Evolutionary conservation across 2,113 vertebrate genomes (phyloP), one percentile per base, ranked within the genome.

Genomic region (Mormyrus iriodes): DNA sequence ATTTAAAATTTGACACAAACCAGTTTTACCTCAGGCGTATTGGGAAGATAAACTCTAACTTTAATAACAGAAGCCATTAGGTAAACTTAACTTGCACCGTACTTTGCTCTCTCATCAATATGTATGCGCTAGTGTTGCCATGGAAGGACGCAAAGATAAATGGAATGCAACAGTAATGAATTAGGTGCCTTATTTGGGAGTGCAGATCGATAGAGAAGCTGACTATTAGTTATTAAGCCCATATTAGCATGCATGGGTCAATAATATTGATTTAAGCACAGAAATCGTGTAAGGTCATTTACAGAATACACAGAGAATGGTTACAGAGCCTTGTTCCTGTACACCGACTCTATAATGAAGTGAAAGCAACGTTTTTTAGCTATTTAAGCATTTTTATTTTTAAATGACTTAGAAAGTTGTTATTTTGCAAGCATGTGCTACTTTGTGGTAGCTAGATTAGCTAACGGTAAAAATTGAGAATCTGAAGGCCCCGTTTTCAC

Each of bases 181-280:
- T 85, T 17, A 4, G 84, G 42, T 6, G 39, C 53, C 24, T 49
- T 3, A 19, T 24, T 42, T 44, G 52, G 24, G 46, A 27, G 15
- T 49, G n/a, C 17, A 55, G 55, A 86, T 89, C 89, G 65, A 89
- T 86, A 65, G 27, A 86, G 44, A 39, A 69, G 61, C 83, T 21
- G 46, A 9, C 44, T 44, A 69, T 48, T 85, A 51, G 65, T 86
- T 84, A 73, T 89, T 53, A 53, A 86, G 46, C 24, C 12, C 15
- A 6, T 42, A 42, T 89, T 89, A 86, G 89, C 58, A 86, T 86
- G 39, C 44, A 13, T 35, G 31, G 46, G 4, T 89, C 89, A 86
- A 89, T 89, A 89, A 69, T 85, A 89, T 73, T 24, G 19, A 48
- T n/a, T 76, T 58, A 44, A 31, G 79, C 53, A n/a, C 1, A 17